phyloP scores from a whole-genome alignment of 2,888 invertebrate genomes.

The Chrysina gloriosa region DNA sequence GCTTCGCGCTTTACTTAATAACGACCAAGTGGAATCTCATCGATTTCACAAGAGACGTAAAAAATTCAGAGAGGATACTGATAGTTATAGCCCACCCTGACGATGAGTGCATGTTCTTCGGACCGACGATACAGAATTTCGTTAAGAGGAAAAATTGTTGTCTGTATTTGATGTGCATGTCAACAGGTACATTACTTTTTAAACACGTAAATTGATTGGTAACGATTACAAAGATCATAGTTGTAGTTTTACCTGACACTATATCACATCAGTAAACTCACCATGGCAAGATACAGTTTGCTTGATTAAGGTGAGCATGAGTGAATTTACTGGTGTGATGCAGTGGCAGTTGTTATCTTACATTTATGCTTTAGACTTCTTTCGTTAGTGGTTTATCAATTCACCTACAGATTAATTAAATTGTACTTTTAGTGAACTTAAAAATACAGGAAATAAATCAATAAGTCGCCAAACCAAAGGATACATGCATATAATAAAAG shows the following conservation, averaged over 20 bases:
- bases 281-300: no score
- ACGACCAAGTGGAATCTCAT: constrained; percentile 64
- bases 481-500: no score
- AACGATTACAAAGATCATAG: neutral
- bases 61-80: constrained; percentile 73
- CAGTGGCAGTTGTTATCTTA: no score
- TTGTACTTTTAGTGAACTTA: no score
- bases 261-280: neutral
- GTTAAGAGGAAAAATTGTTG: constrained; percentile 72
- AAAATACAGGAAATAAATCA: no score
- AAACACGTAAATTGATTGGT: neutral
- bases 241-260: neutral
- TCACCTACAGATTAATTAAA: no score
- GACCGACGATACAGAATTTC: constrained; percentile 84
- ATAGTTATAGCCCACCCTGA: constrained; percentile 96
- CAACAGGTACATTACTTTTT: constrained; percentile 73
- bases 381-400: no score
- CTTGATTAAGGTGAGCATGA: no score
- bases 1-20: constrained; percentile 65
- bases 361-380: no score
- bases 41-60: constrained; percentile 67
- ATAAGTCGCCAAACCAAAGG: neutral
- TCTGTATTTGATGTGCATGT: constrained; percentile 86
- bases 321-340: no score
- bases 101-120: constrained; percentile 99